Base-by-base conservation (phyloP, 1,140 invertebrate species). In the Daktulosphaira vitifoliae region DNA sequence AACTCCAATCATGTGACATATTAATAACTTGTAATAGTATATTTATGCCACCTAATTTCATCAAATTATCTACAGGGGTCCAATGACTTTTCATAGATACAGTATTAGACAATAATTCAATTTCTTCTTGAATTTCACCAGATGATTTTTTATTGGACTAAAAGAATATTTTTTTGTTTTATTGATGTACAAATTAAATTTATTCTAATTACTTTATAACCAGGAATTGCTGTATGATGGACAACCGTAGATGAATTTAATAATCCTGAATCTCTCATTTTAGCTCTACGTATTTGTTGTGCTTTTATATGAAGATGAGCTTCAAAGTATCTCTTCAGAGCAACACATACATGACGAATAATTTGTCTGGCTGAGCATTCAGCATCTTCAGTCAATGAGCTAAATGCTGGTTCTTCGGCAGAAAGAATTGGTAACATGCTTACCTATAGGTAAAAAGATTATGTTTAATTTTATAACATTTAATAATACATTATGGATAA, bases 301-400 rank as follows among this genome's bases (percentile, higher is more conserved):
- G 87, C 86, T 72, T 92, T 90, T 39, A 88, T 79, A 69, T 86
- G 83, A 33, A 96, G 76, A 76, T 98, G 95, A 2, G 89, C 87
- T 75, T 97, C 93, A 75, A 94, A 87, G 70, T 98, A 98, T 66
- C 87, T 82, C 72, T 93, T 90, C 1, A 96, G 78, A 2, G 93
- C 89, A 6, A 90, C 84, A 71, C 90, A 92, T 2, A 96, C 93
- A 74, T 96, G 92, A 11, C 92, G 77, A 1, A 95, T 90, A 51
- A 92, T 89, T 77, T 97, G 94, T n/a, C 92, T 75, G n/a, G 89
- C 89, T 2, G 91, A 87, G 73, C 89, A 92, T 67, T 92, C 87
- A 73, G 92, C 87, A 74, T 96, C 92, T 70, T 96, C 92, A 48
- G 3, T 48, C 20, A 62, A 29, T 46, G 25, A 13, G 66, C 87